Conservation (phyloP, 23 tunicate species). For the Oikopleura albicans region DNA sequence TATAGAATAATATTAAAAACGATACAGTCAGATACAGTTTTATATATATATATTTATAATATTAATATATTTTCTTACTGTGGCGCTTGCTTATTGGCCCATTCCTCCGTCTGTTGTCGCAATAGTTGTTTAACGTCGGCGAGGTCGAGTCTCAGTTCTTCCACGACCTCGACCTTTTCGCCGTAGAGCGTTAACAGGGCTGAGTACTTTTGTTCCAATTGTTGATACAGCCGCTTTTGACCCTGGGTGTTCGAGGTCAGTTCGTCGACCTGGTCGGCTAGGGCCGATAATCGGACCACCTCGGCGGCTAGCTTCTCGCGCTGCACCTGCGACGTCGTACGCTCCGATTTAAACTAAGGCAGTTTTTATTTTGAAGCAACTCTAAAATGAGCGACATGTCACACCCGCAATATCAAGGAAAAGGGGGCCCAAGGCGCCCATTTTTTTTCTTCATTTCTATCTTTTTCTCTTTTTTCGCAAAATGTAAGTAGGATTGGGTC, state of each 20-base stretch:
- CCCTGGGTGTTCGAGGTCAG: background rate
- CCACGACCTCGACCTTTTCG: background rate
- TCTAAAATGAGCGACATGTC: no score
- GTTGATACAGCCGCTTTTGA: no score
- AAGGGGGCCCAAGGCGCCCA: no score
- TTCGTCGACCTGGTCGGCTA: background rate
- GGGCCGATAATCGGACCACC: background rate
- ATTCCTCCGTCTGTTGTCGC: background rate
- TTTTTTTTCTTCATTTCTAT: no score
- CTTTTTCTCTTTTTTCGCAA: no score
- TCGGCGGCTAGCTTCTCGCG: constrained; percentile 3
- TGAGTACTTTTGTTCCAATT: background rate
- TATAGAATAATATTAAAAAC: no score
- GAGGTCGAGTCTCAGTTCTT: background rate
- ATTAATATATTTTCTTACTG: no score
- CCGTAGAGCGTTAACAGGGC: constrained; percentile 14
- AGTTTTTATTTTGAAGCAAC: no score
- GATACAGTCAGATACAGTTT: no score
- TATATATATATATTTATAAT: no score
- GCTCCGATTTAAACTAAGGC: background rate
- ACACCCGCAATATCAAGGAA: no score
- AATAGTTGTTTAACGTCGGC: constrained; percentile 5
- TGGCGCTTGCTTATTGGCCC: background rate
- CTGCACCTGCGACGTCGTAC: background rate
- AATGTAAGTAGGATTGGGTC: no score